A percentile compares a stretch with the other conserved stretches of the same genome.
These are phyloP conservation scores for Pseudomyrmex pallidus DNA, from an alignment of 1,140 invertebrate species.

Conservation along the genomic window DNA sequence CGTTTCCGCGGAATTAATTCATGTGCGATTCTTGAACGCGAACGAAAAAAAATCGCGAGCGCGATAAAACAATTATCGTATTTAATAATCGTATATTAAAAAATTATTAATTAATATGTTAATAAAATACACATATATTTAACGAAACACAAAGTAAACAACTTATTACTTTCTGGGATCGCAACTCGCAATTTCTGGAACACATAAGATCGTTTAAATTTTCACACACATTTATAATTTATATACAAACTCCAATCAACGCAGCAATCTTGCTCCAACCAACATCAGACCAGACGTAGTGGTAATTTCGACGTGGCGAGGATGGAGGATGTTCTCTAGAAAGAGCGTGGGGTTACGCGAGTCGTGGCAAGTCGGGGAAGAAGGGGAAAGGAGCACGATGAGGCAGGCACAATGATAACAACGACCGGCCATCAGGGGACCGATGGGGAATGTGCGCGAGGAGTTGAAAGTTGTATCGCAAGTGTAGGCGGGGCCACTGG, in stretches of 20 bases:
- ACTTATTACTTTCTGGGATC: neutral
- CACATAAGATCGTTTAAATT: too few relatives aligned
- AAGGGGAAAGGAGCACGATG: neutral
- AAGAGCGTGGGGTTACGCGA: neutral
- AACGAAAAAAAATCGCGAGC: neutral
- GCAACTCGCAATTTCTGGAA: too few relatives aligned
- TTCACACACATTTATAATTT: too few relatives aligned
- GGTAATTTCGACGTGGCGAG: conserved; percentile 49
- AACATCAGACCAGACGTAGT: neutral
- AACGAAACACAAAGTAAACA: neutral
- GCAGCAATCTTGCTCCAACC: neutral
- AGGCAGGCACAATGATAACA: conserved; percentile 61
- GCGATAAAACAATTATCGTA: neutral
- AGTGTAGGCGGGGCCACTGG: conserved; percentile 77
- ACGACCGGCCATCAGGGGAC: conserved; percentile 56
- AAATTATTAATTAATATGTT: neutral
- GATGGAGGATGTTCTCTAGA: conserved; percentile 7
- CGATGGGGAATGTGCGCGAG: conserved; percentile 46
- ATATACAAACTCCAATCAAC: too few relatives aligned
- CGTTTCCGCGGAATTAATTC: conserved; percentile 21
- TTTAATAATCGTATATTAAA: too few relatives aligned
- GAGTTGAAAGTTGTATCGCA: conserved; percentile 71
- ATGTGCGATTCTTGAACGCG: conserved; percentile 2
- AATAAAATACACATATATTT: neutral
- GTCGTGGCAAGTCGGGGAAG: neutral